Conservation (phyloP, 2,797 vertebrate genomes). For the Ambastaia sidthimunki region DNA sequence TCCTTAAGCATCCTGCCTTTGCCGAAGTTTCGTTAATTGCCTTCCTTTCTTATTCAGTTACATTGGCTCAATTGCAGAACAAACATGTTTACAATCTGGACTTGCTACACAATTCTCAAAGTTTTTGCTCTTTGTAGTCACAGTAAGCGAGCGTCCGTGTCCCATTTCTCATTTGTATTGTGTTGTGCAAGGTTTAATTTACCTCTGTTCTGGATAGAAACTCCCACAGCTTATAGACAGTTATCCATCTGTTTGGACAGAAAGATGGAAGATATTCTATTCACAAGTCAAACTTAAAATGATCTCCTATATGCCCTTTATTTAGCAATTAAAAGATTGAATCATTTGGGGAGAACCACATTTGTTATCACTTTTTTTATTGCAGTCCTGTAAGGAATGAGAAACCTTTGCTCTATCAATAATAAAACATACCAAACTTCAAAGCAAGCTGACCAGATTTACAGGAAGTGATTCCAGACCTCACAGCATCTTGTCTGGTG, state of each 20-base stretch:
- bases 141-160: neutral
- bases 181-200: conserved; percentile 38
- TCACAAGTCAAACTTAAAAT: conserved; percentile 25
- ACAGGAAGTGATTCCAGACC: conserved; percentile 19
- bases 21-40: conserved; percentile 44
- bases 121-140: conserved; percentile 16
- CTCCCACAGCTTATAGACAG: conserved; percentile 28
- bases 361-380: neutral
- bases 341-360: neutral
- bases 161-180: conserved; percentile 7
- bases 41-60: conserved; percentile 30
- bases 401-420: neutral
- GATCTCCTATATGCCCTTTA: neutral
- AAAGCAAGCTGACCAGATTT: conserved; percentile 16
- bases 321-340: neutral
- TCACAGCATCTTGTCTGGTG: neutral
- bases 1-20: conserved; percentile 37
- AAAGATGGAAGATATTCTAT: conserved; percentile 31
- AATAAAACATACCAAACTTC: neutral
- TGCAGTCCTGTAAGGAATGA: conserved; percentile 13
- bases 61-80: conserved; percentile 26
- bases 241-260: conserved; percentile 55
- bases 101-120: conserved; percentile 19
- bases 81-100: conserved; percentile 44
- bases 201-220: conserved; percentile 17